Conservation (phyloP, 2,888 invertebrate genomes). For the Clusia tigrina region DNA sequence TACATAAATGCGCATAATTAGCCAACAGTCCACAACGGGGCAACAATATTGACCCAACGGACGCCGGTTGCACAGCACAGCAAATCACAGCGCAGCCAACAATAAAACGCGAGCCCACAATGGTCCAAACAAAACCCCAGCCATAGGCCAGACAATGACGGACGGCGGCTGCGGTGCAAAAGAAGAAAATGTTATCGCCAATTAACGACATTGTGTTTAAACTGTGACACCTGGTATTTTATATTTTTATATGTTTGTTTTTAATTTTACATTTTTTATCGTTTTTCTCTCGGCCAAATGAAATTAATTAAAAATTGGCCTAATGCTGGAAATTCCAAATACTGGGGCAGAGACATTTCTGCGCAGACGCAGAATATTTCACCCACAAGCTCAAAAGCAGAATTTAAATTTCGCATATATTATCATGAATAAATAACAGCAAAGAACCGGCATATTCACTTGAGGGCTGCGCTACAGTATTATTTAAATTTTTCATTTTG, state of each 20-base stretch:
- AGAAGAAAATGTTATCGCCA: conserved; percentile 35
- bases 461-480: no score
- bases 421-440: not conserved
- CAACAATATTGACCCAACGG: not conserved
- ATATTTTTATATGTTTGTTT: no score
- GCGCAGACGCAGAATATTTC: conserved; percentile 20
- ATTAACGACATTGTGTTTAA: conserved; percentile 38
- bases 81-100: not conserved
- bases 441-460: no score
- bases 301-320: conserved; percentile 21
- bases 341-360: not conserved
- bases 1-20: conserved; percentile 32
- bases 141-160: not conserved
- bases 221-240: conserved; percentile 35
- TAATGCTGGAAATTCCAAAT: conserved; percentile 30
- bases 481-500: no score
- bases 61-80: no score
- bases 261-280: conserved; percentile 18
- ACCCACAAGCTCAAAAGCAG: conserved; percentile 21
- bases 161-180: not conserved
- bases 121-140: not conserved
- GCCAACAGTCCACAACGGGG: conserved; percentile 9
- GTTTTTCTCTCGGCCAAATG: not conserved
- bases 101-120: conserved; percentile 6
- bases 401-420: conserved; percentile 4